Evolutionary conservation across 2,113 vertebrate species (phyloP), one percentile per base, ranked within the genome.

Genomic region (Craseonycteris thonglongyai): DNA sequence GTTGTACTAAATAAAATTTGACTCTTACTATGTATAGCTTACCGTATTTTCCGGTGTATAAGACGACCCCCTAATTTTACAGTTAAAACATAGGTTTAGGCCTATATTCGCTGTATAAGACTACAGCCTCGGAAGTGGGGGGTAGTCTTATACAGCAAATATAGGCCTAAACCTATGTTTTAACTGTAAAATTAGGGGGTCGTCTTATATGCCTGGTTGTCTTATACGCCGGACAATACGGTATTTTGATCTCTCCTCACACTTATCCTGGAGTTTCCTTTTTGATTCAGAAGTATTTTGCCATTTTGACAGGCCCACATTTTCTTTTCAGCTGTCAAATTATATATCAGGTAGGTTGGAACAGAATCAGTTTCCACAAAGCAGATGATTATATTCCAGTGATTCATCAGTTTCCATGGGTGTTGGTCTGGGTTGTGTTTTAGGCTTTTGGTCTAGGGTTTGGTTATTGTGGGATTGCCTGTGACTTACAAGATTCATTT

Each of bases 321-420:
- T 96, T 97, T 93, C 71, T 91, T 72, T 84, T 47, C 3, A n/a
- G 47, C 59, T 96, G 81, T 96, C 76, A 49, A 35, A 71, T 85
- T 94, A 58, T 68, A 2, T 51, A 80, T 83, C 81, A 94, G 72
- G 93, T 90, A 14, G 75, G 11, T 38, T 54, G 59, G n/a, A 84
- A 51, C 33, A 84, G 81, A 84, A 47, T 47, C 76, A 72, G 30
- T 88, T 90, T 90, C 81, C 95, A 72, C 66, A 66, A 66, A 76
- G 65, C 56, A 76, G 47, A 81, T 40, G 69, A 76, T 40, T 47
- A 1, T 40, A 33, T 68, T 92, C 47, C 30, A 33, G 61, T 84
- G 86, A 72, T 51, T 83, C 91, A 90, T 47, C 51, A 19, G 13
- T 96, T 88, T 90, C 71, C 49, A 28, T 69, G 75, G 68, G 24